Evolutionary conservation across 2,113 vertebrate genomes (phyloP).

Genomic region (Notarius lentiginosus): DNA sequence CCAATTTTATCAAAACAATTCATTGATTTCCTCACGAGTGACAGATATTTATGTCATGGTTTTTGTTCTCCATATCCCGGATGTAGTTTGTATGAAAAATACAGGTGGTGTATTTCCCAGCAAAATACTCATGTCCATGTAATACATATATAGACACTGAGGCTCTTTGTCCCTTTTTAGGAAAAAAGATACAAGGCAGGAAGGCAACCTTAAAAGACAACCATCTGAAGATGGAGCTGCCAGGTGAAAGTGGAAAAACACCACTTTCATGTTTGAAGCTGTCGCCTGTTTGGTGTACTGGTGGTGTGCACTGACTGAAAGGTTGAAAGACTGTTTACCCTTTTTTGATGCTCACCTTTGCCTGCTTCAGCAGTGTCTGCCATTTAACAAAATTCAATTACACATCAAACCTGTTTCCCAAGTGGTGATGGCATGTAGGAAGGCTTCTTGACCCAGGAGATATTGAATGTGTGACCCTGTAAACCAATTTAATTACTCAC

Average conservation of each 20-base stretch:
- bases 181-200: background rate
- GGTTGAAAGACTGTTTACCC: constrained; percentile 37
- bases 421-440: constrained; percentile 39
- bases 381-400: constrained; percentile 42
- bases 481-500: constrained; percentile 32
- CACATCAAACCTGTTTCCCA: constrained; percentile 22
- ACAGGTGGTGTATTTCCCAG: no score
- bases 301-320: constrained; percentile 20
- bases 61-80: no score
- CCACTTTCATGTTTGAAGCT: constrained; percentile 17
- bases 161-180: background rate
- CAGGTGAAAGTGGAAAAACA: constrained; percentile 2
- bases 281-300: background rate
- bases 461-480: constrained; percentile 24
- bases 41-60: no score
- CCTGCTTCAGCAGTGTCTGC: constrained; percentile 7
- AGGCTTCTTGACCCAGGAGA: constrained; percentile 37
- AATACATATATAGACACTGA: background rate
- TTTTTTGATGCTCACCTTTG: constrained; percentile 12
- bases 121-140: no score
- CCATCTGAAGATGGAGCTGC: background rate
- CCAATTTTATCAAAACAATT: no score
- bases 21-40: no score
- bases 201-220: background rate
- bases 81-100: no score